Evolutionary conservation across 1,140 invertebrate genomes (phyloP).

Genomic region (Caenorhabditis latens): DNA sequence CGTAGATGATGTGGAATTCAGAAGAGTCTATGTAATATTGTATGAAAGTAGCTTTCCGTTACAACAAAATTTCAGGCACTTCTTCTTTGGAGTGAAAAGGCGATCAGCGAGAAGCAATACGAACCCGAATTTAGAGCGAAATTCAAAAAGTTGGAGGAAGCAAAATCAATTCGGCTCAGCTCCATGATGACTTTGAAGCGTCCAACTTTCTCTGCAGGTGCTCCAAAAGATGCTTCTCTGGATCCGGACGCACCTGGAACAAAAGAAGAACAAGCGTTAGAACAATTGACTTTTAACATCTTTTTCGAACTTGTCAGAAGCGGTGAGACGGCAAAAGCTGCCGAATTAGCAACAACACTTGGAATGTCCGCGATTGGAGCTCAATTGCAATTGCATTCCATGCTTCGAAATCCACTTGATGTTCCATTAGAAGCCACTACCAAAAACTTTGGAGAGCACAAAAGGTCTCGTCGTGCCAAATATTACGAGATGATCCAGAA

Average conservation of each 20-base stretch:
- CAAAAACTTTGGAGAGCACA: conserved; percentile 25
- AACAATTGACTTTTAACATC: background rate
- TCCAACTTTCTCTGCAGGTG: background rate
- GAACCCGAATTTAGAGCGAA: background rate
- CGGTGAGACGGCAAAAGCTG: conserved; percentile 12
- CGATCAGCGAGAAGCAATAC: conserved; percentile 28
- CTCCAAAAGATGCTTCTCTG: conserved; percentile 37
- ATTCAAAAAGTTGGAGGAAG: background rate
- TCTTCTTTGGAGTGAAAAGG: conserved; percentile 41
- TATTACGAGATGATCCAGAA: conserved; percentile 32
- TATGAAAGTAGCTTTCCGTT: background rate
- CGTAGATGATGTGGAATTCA: conserved; percentile 34
- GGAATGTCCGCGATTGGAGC: conserved; percentile 18
- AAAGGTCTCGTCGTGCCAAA: conserved; percentile 17
- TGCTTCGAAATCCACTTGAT: conserved; percentile 23
- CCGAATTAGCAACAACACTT: background rate
- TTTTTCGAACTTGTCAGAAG: conserved; percentile 20
- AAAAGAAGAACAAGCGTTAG: conserved; percentile 8
- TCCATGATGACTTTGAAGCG: conserved; percentile 30
- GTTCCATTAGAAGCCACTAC: background rate
- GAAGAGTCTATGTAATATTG: conserved; percentile 16
- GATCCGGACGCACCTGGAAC: conserved; percentile 29
- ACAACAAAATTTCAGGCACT: conserved; percentile 4
- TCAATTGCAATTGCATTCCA: conserved; percentile 23
- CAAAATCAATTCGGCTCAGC: background rate